A percentile compares a stretch with the other conserved stretches of the same genome.
These are phyloP conservation scores for Poeciliopsis retropinna DNA, from an alignment of 2,113 vertebrate species.

Conservation along the genomic window DNA sequence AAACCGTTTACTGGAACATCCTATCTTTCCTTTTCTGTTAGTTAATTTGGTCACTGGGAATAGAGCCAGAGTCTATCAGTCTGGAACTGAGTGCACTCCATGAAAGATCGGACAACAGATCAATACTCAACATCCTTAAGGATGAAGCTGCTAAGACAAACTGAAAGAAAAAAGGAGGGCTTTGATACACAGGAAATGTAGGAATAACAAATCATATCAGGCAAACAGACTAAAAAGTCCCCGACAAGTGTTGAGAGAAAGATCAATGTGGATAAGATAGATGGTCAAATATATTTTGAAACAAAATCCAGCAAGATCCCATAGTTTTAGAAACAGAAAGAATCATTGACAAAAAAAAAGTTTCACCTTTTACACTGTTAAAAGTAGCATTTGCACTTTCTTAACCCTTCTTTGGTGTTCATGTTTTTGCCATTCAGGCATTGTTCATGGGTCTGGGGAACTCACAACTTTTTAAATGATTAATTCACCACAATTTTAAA, in stretches of 20 bases:
- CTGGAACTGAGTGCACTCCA: constrained; percentile 67
- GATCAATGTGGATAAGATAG: constrained; percentile 41
- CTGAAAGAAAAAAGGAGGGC: constrained; percentile 56
- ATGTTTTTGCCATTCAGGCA: too few relatives aligned
- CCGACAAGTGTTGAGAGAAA: constrained; percentile 27
- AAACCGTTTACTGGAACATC: constrained; percentile 45
- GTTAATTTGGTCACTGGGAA: constrained; percentile 58
- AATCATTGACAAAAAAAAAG: neutral
- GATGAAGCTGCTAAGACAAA: constrained; percentile 72
- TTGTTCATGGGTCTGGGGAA: too few relatives aligned
- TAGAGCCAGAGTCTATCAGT: constrained; percentile 64
- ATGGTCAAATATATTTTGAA: constrained; percentile 32
- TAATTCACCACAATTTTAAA: too few relatives aligned
- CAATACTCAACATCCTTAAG: constrained; percentile 76
- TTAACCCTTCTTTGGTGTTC: too few relatives aligned
- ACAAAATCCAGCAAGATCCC: constrained; percentile 5
- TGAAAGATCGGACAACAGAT: constrained; percentile 79
- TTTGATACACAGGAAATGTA: constrained; percentile 58
- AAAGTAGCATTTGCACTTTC: too few relatives aligned
- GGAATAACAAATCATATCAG: constrained; percentile 48
- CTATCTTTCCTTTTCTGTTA: constrained; percentile 45
- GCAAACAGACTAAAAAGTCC: constrained; percentile 50
- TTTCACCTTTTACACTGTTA: too few relatives aligned
- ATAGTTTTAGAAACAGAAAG: neutral
- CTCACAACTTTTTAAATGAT: too few relatives aligned